These are phyloP conservation scores for Prolemur simus DNA, from an alignment of 2,113 vertebrate species.

Conservation along the genomic window DNA sequence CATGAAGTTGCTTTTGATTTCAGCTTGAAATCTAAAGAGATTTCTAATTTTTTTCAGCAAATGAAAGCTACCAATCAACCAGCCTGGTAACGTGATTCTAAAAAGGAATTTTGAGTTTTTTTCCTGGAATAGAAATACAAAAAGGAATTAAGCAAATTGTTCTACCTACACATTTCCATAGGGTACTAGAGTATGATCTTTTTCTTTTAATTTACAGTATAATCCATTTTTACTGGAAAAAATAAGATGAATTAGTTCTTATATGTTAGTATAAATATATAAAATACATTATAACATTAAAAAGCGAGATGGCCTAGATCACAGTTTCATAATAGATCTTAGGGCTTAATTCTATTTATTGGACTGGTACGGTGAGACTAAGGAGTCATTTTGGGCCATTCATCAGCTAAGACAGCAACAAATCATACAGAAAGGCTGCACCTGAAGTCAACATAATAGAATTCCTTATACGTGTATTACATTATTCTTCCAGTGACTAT, in stretches of 20 bases:
- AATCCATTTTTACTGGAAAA: constrained; percentile 52
- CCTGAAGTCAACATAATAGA: background rate
- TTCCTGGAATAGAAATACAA: constrained; percentile 32
- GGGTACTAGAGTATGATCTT: background rate
- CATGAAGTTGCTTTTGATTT: constrained; percentile 57
- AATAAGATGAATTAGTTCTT: constrained; percentile 67
- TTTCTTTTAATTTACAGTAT: background rate
- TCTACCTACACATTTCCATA: background rate
- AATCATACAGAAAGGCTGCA: background rate
- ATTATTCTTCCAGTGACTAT: background rate
- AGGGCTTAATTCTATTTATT: background rate
- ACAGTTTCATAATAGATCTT: background rate
- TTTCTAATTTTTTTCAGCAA: constrained; percentile 66
- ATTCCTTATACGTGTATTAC: background rate
- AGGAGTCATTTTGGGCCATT: background rate
- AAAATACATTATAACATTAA: constrained; percentile 54
- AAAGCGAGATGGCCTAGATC: background rate
- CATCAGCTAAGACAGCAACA: background rate
- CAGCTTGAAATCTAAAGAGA: constrained; percentile 36
- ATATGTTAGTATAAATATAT: constrained; percentile 58
- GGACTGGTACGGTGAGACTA: background rate
- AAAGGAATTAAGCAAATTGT: constrained; percentile 66
- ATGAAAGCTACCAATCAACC: constrained; percentile 55
- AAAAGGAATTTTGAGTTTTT: constrained; percentile 63
- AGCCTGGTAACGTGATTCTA: constrained; percentile 44